Evolutionary conservation across 2,888 invertebrate genomes (phyloP), one percentile per base, ranked within the genome.

Genomic region (Rugalucina vietnamica): DNA sequence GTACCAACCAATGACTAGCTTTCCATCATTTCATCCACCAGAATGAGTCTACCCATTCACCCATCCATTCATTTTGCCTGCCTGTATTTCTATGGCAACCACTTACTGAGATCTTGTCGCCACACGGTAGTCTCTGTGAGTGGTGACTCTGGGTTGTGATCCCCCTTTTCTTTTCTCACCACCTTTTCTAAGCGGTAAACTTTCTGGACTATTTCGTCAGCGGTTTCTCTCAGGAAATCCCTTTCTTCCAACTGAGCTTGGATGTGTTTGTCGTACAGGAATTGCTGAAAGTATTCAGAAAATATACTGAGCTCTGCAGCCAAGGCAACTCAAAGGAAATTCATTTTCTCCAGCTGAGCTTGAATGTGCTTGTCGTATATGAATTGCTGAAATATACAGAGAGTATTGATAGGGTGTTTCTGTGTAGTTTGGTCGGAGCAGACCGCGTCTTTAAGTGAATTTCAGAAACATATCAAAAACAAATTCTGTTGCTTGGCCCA

Each of bases 171-270:
- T 43, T 87, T 82, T 43, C 82, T 71, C 24, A 83, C 87, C 69
- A 80, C 79, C 37, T 76, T 74, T 74, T 87, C 87, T 27, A 87
- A 76, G 50, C 81, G 74, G 37, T 78, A 76, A 1, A 87, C 82
- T 49, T 78, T 78, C 60, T 81, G 78, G 10, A 75, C 50, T 29
- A 87, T 82, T 54, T 81, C 79, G 49, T 75, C 69, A 1, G 87
- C 83, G 14, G 83, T 83, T 14, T 76, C 29, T 12, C 72, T 50
- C 24, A 87, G 74, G 50, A 79, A 85, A 4, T 81, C 82, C 24
- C 85, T 65, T 34, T 87, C 87, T 27, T 85, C 79, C 1, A 79
- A 14, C 50, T 87, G 87, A 65, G 78, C 57, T 34, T 85, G 73
- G 21, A 87, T 76, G 54, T 85, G 83, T 14, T 76, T 71, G 32